Base-by-base conservation (phyloP, 1,140 invertebrate genomes). In the Magallana angulata region DNA sequence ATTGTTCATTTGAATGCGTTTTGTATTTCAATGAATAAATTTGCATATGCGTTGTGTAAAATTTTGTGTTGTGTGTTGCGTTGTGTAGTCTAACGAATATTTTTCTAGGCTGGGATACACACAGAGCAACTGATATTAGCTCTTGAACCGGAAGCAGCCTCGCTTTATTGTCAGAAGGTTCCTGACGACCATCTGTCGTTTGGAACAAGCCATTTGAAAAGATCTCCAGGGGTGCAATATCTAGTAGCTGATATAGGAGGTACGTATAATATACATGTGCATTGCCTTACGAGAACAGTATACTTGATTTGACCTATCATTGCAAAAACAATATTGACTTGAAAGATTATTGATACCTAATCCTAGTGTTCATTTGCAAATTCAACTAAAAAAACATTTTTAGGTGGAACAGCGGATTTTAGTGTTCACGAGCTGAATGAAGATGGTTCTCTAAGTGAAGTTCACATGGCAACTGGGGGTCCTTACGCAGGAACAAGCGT, bases 401-500 rank as follows among this genome's bases (percentile, higher is more conserved):
- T 11, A 81, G 76, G 76, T 81, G 76, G 76, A 7, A 81, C 76
- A 48, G 76, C 30, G 9, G 76, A 81, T 81, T 56, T 81, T 14
- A 81, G 30, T 48, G 24, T 56, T 1, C 24, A 48, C 9, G 30
- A 81, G 9, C n/a, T 81, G 30, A 81, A 36, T 48, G 76, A 81
- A 56, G 48, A 81, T 81, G 9, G 24, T 48, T 24, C 30, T 16
- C 24, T 81, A 6, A 36, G 8, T 7, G 30, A 83, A 14, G 58
- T 87, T 8, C 82, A 87, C n/a, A 84, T 11, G 71, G 48, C 60
- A 58, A 71, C 60, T 80, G 86, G 86, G n/a, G 86, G 86, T 16
- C 58, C 81, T 58, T 87, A 82, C 81, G 86, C 81, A 9, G 86
- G 86, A 6, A 68, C 30, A 84, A 84, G 8, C 57, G 68, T 84